These are phyloP conservation scores for Callinectes sapidus DNA, from an alignment of 2,888 invertebrate genomes.

Conservation along the genomic window DNA sequence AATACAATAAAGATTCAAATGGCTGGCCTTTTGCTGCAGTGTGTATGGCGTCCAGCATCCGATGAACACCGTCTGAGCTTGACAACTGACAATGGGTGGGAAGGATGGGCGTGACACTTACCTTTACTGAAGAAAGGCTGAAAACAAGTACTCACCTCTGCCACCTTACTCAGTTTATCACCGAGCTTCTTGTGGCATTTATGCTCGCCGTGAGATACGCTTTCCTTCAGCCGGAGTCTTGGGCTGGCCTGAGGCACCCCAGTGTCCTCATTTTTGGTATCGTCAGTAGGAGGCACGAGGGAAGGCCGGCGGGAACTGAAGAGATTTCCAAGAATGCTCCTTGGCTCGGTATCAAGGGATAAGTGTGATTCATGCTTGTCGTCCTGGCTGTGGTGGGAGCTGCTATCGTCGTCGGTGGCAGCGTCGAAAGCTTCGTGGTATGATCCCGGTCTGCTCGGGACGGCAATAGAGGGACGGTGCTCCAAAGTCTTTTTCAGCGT, in stretches of 20 bases:
- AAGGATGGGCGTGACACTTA: neutral
- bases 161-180: constrained; percentile 60
- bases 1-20: neutral
- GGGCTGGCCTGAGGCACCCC: constrained; percentile 38
- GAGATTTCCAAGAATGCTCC: constrained; percentile 53
- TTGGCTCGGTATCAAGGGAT: constrained; percentile 45
- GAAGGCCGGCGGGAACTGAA: constrained; percentile 60
- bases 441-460: constrained; percentile 30
- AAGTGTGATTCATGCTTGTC: constrained; percentile 50
- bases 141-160: constrained; percentile 49
- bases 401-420: constrained; percentile 62
- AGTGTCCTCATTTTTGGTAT: constrained; percentile 35
- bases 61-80: neutral
- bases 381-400: constrained; percentile 62
- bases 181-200: constrained; percentile 61
- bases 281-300: constrained; percentile 46
- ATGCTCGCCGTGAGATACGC: constrained; percentile 29
- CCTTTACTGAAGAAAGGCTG: neutral
- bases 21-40: neutral
- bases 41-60: neutral
- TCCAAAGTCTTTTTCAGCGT: constrained; percentile 44
- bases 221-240: constrained; percentile 40
- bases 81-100: neutral
- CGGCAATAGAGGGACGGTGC: constrained; percentile 46
- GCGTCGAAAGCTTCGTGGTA: constrained; percentile 53